A percentile compares a stretch with the other conserved stretches of the same genome.
Conservation (phyloP, 2,797 vertebrate species). For the Anabacerthia variegaticeps region DNA sequence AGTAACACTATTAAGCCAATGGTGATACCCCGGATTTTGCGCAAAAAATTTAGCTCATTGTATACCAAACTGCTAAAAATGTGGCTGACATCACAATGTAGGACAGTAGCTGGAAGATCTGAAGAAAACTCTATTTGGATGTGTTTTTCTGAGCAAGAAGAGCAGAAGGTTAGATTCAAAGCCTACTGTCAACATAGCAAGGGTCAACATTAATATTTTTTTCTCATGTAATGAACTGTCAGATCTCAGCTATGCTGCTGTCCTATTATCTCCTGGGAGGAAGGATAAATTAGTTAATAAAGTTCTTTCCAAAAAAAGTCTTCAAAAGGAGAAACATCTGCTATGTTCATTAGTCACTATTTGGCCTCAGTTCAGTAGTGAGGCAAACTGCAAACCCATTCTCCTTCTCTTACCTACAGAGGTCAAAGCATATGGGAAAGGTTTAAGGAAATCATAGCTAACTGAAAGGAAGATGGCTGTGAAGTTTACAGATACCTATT, state of each 20-base stretch:
- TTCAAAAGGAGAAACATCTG: slow-evolving; percentile 69
- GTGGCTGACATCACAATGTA: not conserved
- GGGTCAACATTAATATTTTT: slow-evolving; percentile 11
- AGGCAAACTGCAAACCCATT: slow-evolving; percentile 6
- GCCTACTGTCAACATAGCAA: not conserved
- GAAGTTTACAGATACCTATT: not conserved
- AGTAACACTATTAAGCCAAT: not conserved
- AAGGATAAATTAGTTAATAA: slow-evolving; percentile 57
- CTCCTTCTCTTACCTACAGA: slow-evolving; percentile 20
- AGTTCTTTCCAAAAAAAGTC: slow-evolving; percentile 43
- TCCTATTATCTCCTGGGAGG: slow-evolving; percentile 35
- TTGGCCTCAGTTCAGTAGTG: slow-evolving; percentile 60
- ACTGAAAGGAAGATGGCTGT: not conserved
- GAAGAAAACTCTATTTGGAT: not conserved
- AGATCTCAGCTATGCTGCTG: slow-evolving; percentile 19
- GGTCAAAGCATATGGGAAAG: not conserved
- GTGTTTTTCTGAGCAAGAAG: not conserved
- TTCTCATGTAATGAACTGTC: slow-evolving; percentile 43
- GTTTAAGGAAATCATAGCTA: not conserved
- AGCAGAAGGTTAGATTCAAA: slow-evolving; percentile 8
- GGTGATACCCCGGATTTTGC: not conserved
- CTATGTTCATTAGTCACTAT: slow-evolving; percentile 55
- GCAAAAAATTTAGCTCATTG: not conserved
- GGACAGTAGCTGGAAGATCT: slow-evolving; percentile 10
- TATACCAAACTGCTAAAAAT: not conserved